Evolutionary conservation across 2,888 invertebrate species (phyloP), one percentile per base, ranked within the genome.

Genomic region (Lasioglossum pauxillum): DNA sequence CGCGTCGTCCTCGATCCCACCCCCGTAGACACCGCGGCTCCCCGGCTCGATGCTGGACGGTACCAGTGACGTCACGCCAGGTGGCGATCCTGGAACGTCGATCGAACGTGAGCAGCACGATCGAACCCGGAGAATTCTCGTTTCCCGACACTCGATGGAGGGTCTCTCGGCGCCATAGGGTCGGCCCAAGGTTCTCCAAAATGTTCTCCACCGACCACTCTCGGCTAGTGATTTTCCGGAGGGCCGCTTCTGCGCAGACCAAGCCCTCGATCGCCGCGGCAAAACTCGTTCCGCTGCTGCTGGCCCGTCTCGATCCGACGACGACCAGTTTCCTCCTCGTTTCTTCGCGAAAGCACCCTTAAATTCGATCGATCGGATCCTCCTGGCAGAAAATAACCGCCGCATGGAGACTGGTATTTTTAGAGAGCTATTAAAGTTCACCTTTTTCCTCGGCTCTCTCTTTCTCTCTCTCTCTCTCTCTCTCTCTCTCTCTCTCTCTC

Each of bases 361-460:
- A 67, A 60, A 67, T 67, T 67, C 67, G 35, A 67, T 67, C 67
- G 67, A 67, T 67, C 67, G 35, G 19, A 19, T 67, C 19, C 8
- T 8, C 41, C 77, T 19, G 44, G 79, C 80, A 84, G 86, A 82
- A 79, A 90, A 78, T 84, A 86, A 86, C 86, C 84, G 75, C 80
- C 76, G 90, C 87, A 87, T 74, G 79, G 88, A 75, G 83, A 74
- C 69, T 88, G 90, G 75, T 90, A 90, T 90, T 90, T 90, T 90
- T 90, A 90, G 90, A 84, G 71, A 64, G 84, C 83, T 88, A 86
- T 82, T 90, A 90, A 88, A 84, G 90, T 83, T 90, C 86, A 83
- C 82, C 90, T 75, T 80, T 38, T 38, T 69, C 23, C 69, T 35
- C 67, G 35, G 14, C 60, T 27, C 60, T 27, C 60, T 35, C 35